Evolutionary conservation across 2,888 invertebrate genomes (phyloP).

Genomic region (Drosophila kambysellisi): DNA sequence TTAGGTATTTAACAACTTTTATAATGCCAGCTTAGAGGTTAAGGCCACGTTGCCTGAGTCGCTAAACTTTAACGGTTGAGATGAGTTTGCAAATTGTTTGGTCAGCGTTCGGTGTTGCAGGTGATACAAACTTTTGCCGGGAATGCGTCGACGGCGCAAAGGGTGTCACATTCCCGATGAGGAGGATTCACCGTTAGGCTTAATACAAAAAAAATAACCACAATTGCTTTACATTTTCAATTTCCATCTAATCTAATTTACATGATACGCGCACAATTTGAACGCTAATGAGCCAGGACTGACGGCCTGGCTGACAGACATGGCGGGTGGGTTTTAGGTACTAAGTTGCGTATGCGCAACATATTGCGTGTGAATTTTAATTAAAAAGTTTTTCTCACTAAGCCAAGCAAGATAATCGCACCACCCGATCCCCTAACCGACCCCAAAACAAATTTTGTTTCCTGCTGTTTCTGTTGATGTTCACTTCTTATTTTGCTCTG

Average conservation of each 20-base stretch:
- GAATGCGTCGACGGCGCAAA: neutral
- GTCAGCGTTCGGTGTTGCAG: slow-evolving; percentile 34
- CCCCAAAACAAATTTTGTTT: slow-evolving; percentile 52
- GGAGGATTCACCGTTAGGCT: neutral
- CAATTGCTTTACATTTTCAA: slow-evolving; percentile 74
- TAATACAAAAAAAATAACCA: slow-evolving; percentile 44
- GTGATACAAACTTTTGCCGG: slow-evolving; percentile 25
- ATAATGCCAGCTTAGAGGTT: slow-evolving; percentile 37
- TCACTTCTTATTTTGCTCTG: slow-evolving; percentile 10
- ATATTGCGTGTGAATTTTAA: slow-evolving; percentile 81
- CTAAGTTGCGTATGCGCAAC: slow-evolving; percentile 77
- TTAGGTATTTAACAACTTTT: slow-evolving; percentile 52
- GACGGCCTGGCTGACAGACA: slow-evolving; percentile 3
- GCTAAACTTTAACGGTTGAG: slow-evolving; percentile 33
- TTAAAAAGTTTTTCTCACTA: slow-evolving; percentile 78
- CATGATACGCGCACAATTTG: slow-evolving; percentile 80
- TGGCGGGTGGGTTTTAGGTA: slow-evolving; percentile 3
- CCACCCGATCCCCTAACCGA: neutral
- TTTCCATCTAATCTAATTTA: slow-evolving; percentile 79
- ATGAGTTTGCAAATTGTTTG: slow-evolving; percentile 56
- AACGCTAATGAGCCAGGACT: slow-evolving; percentile 74
- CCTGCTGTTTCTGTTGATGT: slow-evolving; percentile 9
- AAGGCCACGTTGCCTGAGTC: slow-evolving; percentile 20
- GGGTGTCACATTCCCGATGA: neutral
- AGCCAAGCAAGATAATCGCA: slow-evolving; percentile 69